Percentiles rank a stretch among this genome's conserved stretches.
Evolutionary conservation across 2,797 vertebrate genomes (phyloP).

Genomic region (Leucoraja ocellata): DNA sequence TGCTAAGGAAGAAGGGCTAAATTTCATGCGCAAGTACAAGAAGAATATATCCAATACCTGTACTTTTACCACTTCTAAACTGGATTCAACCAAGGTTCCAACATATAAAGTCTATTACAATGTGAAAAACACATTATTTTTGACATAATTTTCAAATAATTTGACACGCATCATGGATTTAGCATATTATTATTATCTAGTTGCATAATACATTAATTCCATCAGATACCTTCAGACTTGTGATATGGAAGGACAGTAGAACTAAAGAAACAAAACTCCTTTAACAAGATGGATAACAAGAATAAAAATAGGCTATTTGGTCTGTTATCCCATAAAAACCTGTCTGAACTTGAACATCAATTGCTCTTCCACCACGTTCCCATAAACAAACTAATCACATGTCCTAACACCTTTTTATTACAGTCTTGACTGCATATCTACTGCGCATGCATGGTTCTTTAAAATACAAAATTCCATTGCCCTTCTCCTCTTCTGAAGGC

Average conservation of each 20-base stretch:
- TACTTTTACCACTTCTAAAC: not conserved
- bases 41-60: not conserved
- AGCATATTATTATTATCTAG: not conserved
- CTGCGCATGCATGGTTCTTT: too few relatives aligned
- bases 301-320: too few relatives aligned
- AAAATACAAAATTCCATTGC: too few relatives aligned
- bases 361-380: too few relatives aligned
- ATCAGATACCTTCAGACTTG: not conserved
- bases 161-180: not conserved
- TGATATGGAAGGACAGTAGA: not conserved
- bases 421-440: too few relatives aligned
- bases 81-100: not conserved
- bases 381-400: too few relatives aligned
- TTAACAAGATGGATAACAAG: too few relatives aligned
- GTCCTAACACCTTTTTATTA: too few relatives aligned
- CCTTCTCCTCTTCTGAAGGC: too few relatives aligned
- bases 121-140: not conserved
- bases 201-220: not conserved
- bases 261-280: not conserved
- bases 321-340: too few relatives aligned
- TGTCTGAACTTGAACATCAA: too few relatives aligned
- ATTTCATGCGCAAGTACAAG: not conserved
- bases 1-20: not conserved
- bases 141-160: not conserved
- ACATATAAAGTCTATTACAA: not conserved